Evolutionary conservation across 2,113 vertebrate species (phyloP), one percentile per base, ranked within the genome.

Genomic region (Aegotheles bennettii): DNA sequence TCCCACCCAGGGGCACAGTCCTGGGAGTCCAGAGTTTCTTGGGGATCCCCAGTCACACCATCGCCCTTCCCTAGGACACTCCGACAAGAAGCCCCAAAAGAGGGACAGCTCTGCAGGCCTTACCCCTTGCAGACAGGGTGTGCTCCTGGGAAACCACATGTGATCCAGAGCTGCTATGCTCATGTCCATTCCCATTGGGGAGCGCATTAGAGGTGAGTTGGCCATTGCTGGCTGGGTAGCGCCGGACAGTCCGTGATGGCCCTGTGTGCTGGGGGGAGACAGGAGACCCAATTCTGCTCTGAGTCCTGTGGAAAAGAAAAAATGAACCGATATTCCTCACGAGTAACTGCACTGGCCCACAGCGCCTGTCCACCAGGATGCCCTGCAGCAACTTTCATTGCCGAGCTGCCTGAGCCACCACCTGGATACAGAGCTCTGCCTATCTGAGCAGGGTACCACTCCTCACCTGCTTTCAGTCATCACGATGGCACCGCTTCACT

Each of bases 171-270:
- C 94, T 92, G 65, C 95, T 68, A 53, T 97, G 96, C 45, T 97
- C 98, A 51, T 97, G 98, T 75, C 95, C 75, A 61, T 97, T 96
- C 28, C 97, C 97, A 0, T 8, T 96, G 16, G 99, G 98, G 20
- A 99, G 96, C 28, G 98, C 98, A 26, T 99, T 99, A 96, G 99
- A 99, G 26, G 96, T 98, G 94, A 99, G 98, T 19, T 98, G 99
- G 83, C 96, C 96, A 20, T 60, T 78, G 29, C 97, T 96, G 90
- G 98, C 98, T 26, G 99, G 99, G 95, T 99, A 98, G 48, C 99
- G 99, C 36, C 98, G 98, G 77, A 99, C 98, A 6, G 99, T 99
- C 57, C 98, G 98, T 70, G 99, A 99, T 11, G 97, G 94, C 61
- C 98, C 99, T 11, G 97, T 90, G 38, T 98, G 98, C 94, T 98